Evolutionary conservation across 1,140 invertebrate genomes (phyloP).

Genomic region (Rhynchophorus ferrugineus): DNA sequence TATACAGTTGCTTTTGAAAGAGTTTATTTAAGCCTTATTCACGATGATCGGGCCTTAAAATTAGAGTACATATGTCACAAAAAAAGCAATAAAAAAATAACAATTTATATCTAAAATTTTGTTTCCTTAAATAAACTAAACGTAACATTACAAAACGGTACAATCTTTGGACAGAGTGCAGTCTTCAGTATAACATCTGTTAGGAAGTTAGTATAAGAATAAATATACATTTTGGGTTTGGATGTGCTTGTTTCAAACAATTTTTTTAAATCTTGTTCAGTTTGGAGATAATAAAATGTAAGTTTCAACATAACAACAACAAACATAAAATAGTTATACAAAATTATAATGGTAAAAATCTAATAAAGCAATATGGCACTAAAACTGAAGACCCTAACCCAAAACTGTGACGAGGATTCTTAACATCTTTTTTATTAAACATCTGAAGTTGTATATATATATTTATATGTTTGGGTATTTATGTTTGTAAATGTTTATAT

Average conservation of each 20-base stretch:
- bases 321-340: no score
- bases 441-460: neutral
- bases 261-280: no score
- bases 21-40: constrained; percentile 47
- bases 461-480: constrained; percentile 12
- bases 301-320: no score
- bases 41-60: constrained; percentile 44
- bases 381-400: no score
- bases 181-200: constrained; percentile 25
- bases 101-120: no score
- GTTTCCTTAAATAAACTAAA: neutral
- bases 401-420: neutral
- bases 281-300: no score
- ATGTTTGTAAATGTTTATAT: constrained; percentile 22
- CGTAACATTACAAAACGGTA: neutral
- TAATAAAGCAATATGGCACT: no score
- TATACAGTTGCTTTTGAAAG: constrained; percentile 1
- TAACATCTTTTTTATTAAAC: neutral
- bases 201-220: no score
- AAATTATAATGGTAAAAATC: no score
- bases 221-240: no score
- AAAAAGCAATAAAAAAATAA: no score
- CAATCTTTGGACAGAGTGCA: constrained; percentile 32
- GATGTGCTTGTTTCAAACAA: no score
- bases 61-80: constrained; percentile 19